Percentiles rank a stretch among this genome's conserved stretches.
These are phyloP conservation scores for Columba janthina DNA, from an alignment of 2,113 vertebrate species.

Conservation along the genomic window DNA sequence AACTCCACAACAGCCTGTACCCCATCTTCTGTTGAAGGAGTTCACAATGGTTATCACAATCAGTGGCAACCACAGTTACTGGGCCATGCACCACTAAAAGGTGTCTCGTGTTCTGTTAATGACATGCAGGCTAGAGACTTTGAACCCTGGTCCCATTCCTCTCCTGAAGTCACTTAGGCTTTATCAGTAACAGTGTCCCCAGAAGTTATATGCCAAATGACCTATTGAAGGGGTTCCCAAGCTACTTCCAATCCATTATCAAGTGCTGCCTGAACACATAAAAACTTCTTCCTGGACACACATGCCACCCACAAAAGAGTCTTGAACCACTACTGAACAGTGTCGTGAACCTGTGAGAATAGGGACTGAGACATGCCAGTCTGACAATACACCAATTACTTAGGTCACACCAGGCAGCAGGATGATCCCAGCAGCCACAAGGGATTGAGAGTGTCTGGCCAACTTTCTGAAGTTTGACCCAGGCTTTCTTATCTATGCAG, in stretches of 20 bases:
- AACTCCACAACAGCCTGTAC: not conserved
- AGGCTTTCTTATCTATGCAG: not conserved
- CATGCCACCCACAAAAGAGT: not conserved
- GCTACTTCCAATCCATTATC: not conserved
- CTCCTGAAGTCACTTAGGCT: not conserved
- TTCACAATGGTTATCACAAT: not conserved
- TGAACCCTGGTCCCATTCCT: not conserved
- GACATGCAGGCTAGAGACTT: not conserved
- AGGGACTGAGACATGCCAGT: not conserved
- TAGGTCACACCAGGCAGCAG: conserved; percentile 11
- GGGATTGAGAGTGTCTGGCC: conserved; percentile 20
- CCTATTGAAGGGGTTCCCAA: not conserved
- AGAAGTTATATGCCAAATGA: not conserved
- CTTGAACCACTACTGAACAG: not conserved
- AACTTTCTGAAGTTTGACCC: conserved; percentile 45
- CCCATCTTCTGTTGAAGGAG: not conserved
- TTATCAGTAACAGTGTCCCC: not conserved
- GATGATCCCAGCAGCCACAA: conserved; percentile 19
- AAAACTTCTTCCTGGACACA: not conserved
- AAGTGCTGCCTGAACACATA: not conserved
- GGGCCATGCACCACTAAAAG: not conserved
- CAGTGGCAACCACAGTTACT: not conserved
- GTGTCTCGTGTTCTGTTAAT: not conserved
- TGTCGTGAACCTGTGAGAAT: not conserved
- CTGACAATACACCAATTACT: not conserved